phyloP scores from a whole-genome alignment of 2,888 invertebrate genomes.

The Villa cingulata region DNA sequence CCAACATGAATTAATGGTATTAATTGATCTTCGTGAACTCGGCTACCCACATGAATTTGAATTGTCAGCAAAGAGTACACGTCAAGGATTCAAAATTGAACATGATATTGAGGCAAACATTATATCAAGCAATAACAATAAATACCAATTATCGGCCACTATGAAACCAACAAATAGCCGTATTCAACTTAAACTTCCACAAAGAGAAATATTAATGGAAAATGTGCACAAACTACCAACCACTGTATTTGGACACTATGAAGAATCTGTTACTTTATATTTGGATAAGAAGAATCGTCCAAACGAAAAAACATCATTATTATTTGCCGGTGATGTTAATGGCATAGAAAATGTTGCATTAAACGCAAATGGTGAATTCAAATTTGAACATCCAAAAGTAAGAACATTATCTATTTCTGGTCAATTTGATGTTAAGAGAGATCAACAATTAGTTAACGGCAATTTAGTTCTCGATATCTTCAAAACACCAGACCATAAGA shows the following conservation, averaged over 20 bases:
- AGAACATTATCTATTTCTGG: slow-evolving; percentile 39
- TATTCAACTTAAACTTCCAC: slow-evolving; percentile 50
- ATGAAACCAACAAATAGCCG: slow-evolving; percentile 49
- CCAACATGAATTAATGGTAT: slow-evolving; percentile 49
- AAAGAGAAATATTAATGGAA: slow-evolving; percentile 52
- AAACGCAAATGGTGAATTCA: slow-evolving; percentile 42
- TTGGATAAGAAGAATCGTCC: slow-evolving; percentile 58
- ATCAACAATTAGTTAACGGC: slow-evolving; percentile 28
- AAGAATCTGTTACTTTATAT: slow-evolving; percentile 49
- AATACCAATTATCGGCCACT: slow-evolving; percentile 56
- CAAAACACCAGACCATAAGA: slow-evolving; percentile 43
- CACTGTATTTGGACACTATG: slow-evolving; percentile 43
- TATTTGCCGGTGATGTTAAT: slow-evolving; percentile 41
- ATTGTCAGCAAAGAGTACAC: slow-evolving; percentile 48
- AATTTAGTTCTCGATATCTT: slow-evolving; percentile 46
- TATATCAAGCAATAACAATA: slow-evolving; percentile 51
- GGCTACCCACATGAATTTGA: slow-evolving; percentile 64
- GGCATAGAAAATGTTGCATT: slow-evolving; percentile 38
- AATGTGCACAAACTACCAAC: slow-evolving; percentile 39
- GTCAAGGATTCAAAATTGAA: slow-evolving; percentile 45
- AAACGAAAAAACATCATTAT: slow-evolving; percentile 49
- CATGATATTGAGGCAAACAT: slow-evolving; percentile 60
- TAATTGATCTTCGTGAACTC: slow-evolving; percentile 57
- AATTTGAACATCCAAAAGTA: slow-evolving; percentile 54
- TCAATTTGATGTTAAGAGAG: slow-evolving; percentile 33